phyloP scores from a whole-genome alignment of 2,888 invertebrate genomes.

The Coenonympha arcania region DNA sequence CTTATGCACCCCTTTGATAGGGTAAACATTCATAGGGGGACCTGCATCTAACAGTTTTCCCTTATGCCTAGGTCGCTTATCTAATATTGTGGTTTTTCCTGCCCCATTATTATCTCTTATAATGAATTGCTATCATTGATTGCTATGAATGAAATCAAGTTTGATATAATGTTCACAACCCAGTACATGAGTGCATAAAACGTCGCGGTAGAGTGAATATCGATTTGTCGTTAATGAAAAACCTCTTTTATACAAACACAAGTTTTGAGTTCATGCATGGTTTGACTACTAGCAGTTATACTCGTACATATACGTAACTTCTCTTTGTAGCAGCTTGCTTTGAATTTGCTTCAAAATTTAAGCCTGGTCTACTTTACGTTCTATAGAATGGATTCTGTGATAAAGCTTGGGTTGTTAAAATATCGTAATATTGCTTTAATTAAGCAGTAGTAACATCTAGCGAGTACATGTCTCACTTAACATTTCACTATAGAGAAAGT shows the following conservation, averaged over 20 bases:
- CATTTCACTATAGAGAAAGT: no score
- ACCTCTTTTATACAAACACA: slow-evolving; percentile 38
- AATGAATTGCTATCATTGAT: not conserved
- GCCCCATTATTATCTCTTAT: no score
- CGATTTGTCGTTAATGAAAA: slow-evolving; percentile 38
- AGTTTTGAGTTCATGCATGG: slow-evolving; percentile 44
- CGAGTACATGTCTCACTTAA: no score
- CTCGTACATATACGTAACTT: slow-evolving; percentile 33
- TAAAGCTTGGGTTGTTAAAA: slow-evolving; percentile 3
- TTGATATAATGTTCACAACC: not conserved
- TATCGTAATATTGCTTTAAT: no score
- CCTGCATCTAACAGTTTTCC: not conserved
- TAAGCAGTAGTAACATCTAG: no score
- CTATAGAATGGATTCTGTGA: slow-evolving; percentile 9
- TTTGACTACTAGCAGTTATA: no score
- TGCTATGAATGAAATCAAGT: not conserved
- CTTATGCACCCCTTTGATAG: not conserved
- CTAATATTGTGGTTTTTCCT: no score
- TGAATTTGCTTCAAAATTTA: slow-evolving; percentile 34
- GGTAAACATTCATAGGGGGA: not conserved
- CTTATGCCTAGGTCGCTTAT: no score
- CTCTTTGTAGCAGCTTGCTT: slow-evolving; percentile 35
- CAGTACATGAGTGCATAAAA: slow-evolving; percentile 3
- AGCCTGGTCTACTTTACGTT: slow-evolving; percentile 25
- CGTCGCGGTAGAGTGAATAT: slow-evolving; percentile 1